These are phyloP conservation scores for Macropis europaea DNA, from an alignment of 2,888 invertebrate species.

Conservation along the genomic window DNA sequence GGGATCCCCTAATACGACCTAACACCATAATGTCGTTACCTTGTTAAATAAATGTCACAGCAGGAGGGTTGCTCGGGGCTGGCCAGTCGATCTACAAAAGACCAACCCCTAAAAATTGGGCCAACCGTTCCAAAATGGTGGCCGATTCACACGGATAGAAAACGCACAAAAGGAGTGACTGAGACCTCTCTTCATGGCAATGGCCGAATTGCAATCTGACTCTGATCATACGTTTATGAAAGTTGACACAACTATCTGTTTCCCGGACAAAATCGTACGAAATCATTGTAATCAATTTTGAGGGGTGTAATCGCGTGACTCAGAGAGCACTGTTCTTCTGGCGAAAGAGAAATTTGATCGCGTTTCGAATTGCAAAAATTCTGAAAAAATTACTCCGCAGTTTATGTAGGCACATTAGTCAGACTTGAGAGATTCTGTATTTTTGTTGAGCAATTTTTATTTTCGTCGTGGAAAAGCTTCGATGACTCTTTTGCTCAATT, in stretches of 20 bases:
- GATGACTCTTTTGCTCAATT: too few species aligned
- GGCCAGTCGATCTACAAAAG: constrained; percentile 59
- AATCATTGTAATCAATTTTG: not conserved
- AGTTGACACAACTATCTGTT: constrained; percentile 20
- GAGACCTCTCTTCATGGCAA: too few species aligned
- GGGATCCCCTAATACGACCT: constrained; percentile 73
- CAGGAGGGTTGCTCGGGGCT: constrained; percentile 64
- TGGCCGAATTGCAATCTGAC: constrained; percentile 37
- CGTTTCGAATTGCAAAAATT: too few species aligned
- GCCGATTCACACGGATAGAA: constrained; percentile 15
- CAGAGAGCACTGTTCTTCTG: too few species aligned
- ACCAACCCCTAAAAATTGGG: constrained; percentile 73
- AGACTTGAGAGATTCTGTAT: too few species aligned
- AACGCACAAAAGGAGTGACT: constrained; percentile 34
- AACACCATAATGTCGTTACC: constrained; percentile 75
- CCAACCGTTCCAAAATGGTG: constrained; percentile 74
- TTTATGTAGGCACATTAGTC: too few species aligned
- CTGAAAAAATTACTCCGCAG: too few species aligned
- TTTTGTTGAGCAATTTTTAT: too few species aligned
- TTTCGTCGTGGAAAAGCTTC: too few species aligned
- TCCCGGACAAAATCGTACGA: constrained; percentile 7
- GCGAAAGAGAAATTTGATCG: too few species aligned
- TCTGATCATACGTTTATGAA: constrained; percentile 4
- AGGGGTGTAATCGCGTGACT: too few species aligned
- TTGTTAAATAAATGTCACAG: constrained; percentile 76